Percentiles rank a stretch among this genome's conserved stretches.
phyloP scores from a whole-genome alignment of 2,113 vertebrate species.

The Trematocara macrostoma region DNA sequence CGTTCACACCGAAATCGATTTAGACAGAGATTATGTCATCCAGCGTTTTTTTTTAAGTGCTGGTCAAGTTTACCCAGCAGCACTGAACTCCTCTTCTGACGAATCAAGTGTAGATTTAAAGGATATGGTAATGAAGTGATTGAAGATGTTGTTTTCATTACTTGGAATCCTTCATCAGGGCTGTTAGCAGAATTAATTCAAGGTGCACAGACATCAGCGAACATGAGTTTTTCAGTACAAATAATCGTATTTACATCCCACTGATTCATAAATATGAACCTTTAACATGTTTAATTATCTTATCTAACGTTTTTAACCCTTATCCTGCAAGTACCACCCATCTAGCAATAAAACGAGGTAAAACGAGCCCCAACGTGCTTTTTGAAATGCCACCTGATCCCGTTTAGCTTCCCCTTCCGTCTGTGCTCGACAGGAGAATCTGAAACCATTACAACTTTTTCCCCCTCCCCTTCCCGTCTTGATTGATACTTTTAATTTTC shows the following conservation, averaged over 20 bases:
- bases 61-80: constrained; percentile 41
- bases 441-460: not conserved
- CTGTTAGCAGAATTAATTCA: not conserved
- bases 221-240: not conserved
- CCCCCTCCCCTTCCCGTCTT: not conserved
- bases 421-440: not conserved
- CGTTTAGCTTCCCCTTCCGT: not conserved
- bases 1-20: constrained; percentile 66
- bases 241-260: not conserved
- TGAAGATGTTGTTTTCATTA: not conserved
- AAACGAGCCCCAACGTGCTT: not conserved
- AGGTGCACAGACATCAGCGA: not conserved
- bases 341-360: not conserved
- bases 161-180: not conserved
- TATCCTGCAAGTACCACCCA: not conserved
- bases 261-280: not conserved
- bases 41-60: not conserved
- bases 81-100: not conserved
- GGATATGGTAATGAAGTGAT: not conserved
- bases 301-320: not conserved
- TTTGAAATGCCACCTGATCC: not conserved
- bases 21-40: constrained; percentile 64
- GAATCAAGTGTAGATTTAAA: not conserved
- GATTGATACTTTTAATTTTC: constrained; percentile 72
- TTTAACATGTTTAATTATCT: not conserved